phyloP scores from a whole-genome alignment of 2,797 vertebrate genomes.

The Fistularia commersonii region DNA sequence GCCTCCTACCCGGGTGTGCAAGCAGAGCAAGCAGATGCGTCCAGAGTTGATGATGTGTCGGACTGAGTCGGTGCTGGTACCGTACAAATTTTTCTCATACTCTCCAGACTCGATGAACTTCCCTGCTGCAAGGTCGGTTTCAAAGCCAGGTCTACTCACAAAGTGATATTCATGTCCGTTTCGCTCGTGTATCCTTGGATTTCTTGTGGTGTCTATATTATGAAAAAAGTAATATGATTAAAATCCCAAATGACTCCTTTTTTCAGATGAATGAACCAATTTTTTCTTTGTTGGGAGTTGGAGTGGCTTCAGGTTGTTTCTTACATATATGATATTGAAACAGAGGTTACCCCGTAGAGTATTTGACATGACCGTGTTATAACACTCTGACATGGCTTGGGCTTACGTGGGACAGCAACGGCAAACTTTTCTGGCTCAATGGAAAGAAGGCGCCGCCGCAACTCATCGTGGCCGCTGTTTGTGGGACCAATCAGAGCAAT shows the following conservation, averaged over 20 bases:
- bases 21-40: constrained; percentile 90
- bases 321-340: too few species aligned
- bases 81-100: constrained; percentile 93
- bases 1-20: constrained; percentile 85
- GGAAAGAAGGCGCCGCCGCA: constrained; percentile 86
- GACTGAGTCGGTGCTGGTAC: constrained; percentile 89
- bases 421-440: constrained; percentile 86
- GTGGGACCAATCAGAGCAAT: constrained; percentile 88
- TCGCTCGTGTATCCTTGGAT: constrained; percentile 82
- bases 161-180: constrained; percentile 93
- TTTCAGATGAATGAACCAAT: too few species aligned
- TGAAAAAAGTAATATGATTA: not conserved
- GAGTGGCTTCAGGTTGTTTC: too few species aligned
- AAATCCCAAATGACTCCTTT: not conserved
- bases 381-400: not conserved
- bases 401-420: constrained; percentile 89
- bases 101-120: constrained; percentile 95
- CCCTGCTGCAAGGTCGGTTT: constrained; percentile 81
- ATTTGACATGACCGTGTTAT: too few species aligned
- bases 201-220: constrained; percentile 87
- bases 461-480: constrained; percentile 89
- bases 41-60: constrained; percentile 89
- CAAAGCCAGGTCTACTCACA: constrained; percentile 83
- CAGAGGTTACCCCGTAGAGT: too few species aligned
- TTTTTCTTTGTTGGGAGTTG: not conserved